phyloP scores from a whole-genome alignment of 2,113 vertebrate species.

The Periophthalmus modestus region DNA sequence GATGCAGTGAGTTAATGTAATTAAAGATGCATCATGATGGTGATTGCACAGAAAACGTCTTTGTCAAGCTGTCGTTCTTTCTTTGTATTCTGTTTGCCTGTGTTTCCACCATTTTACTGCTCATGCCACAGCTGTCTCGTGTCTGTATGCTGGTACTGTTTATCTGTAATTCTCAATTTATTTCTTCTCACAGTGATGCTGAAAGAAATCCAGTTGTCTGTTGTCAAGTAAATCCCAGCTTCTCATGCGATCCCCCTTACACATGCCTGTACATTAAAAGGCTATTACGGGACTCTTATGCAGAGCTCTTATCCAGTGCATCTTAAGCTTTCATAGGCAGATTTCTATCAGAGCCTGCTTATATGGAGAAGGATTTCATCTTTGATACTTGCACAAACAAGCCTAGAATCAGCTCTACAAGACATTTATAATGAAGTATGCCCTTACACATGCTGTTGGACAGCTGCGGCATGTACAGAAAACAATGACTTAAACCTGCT shows the following conservation, averaged over 20 bases:
- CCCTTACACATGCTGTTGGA: neutral
- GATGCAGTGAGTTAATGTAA: conserved; percentile 72
- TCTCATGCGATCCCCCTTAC: neutral
- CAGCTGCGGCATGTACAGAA: conserved; percentile 1
- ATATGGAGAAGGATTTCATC: conserved; percentile 14
- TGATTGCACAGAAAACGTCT: conserved; percentile 45
- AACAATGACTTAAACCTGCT: neutral
- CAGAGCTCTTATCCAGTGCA: conserved; percentile 6
- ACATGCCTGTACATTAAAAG: conserved; percentile 6
- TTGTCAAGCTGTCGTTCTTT: conserved; percentile 23
- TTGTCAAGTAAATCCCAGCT: conserved; percentile 12
- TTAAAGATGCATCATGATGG: conserved; percentile 69
- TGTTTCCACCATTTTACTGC: neutral
- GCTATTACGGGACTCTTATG: neutral
- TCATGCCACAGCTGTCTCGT: neutral
- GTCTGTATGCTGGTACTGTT: neutral
- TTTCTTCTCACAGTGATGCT: neutral
- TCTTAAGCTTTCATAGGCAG: conserved; percentile 18
- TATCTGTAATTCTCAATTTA: neutral
- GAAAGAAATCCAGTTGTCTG: neutral
- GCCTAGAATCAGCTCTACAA: neutral
- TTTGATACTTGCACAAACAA: conserved; percentile 15
- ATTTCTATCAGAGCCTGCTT: conserved; percentile 18
- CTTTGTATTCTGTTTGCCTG: neutral
- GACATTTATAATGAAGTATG: conserved; percentile 1